Conservation (phyloP, 2,888 invertebrate species). For the Metopia argyrocephala region DNA sequence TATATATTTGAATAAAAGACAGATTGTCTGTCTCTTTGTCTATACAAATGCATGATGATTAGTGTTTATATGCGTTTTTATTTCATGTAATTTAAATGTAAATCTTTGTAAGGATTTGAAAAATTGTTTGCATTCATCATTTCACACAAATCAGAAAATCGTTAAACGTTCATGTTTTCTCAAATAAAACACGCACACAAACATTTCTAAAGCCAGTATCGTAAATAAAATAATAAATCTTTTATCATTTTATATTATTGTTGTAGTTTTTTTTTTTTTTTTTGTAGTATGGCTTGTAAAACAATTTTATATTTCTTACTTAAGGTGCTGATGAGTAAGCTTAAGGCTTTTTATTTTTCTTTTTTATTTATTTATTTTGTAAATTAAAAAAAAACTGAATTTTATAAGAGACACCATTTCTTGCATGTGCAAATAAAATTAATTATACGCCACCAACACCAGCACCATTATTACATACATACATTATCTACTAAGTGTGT, state of each 20-base stretch:
- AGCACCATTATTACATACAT: not conserved
- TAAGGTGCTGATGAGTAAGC: slow-evolving; percentile 58
- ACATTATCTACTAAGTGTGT: not conserved
- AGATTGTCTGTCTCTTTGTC: not conserved
- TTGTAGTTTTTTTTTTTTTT: not conserved
- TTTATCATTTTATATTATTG: slow-evolving; percentile 28
- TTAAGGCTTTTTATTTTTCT: slow-evolving; percentile 36
- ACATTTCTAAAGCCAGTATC: slow-evolving; percentile 11
- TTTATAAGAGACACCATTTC: slow-evolving; percentile 44
- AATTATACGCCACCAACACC: slow-evolving; percentile 70
- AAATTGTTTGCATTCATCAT: slow-evolving; percentile 61
- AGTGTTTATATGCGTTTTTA: slow-evolving; percentile 15
- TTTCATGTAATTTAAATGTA: slow-evolving; percentile 62
- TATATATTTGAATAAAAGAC: slow-evolving; percentile 44
- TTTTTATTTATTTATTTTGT: slow-evolving; percentile 1
- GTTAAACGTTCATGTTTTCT: slow-evolving; percentile 53
- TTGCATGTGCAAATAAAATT: slow-evolving; percentile 75
- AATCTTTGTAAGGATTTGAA: slow-evolving; percentile 57
- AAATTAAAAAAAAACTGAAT: slow-evolving; percentile 30
- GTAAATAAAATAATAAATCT: slow-evolving; percentile 31
- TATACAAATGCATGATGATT: not conserved
- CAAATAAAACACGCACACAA: slow-evolving; percentile 41
- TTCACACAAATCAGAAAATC: slow-evolving; percentile 59
- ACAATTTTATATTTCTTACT: slow-evolving; percentile 8
- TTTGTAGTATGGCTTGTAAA: not conserved